A percentile compares a stretch with the other conserved stretches of the same genome.
Conservation (phyloP, 2,888 invertebrate genomes). For the Cyaniris semiargus region DNA sequence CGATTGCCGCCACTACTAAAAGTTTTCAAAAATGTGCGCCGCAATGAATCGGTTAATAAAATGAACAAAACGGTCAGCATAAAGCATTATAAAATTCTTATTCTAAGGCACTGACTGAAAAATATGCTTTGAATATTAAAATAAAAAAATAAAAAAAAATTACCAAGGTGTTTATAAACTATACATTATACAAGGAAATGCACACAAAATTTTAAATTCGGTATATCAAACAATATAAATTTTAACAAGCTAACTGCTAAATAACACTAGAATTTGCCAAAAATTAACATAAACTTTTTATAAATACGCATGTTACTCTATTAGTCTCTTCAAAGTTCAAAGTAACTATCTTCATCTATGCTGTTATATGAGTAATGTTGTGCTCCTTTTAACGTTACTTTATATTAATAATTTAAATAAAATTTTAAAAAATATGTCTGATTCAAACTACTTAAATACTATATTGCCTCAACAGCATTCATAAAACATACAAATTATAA, state of each 20-base stretch:
- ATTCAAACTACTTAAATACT: neutral
- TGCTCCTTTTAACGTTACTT: neutral
- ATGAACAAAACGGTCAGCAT: conserved; percentile 61
- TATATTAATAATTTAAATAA: neutral
- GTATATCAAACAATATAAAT: conserved; percentile 46
- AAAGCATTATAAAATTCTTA: conserved; percentile 61
- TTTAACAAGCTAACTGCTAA: conserved; percentile 8
- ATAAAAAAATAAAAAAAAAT: neutral
- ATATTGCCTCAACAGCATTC: neutral
- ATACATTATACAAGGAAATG: conserved; percentile 48
- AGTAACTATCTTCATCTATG: neutral
- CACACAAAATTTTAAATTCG: conserved; percentile 59
- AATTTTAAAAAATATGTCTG: neutral
- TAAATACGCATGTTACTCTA: conserved; percentile 15
- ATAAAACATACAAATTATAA: neutral
- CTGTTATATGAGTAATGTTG: neutral
- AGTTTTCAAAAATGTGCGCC: too few species aligned
- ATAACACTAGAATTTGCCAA: conserved; percentile 21
- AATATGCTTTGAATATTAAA: conserved; percentile 37
- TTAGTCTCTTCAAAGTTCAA: conserved; percentile 22
- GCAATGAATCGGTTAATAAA: too few species aligned
- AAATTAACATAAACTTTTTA: conserved; percentile 23
- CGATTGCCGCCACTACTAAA: too few species aligned
- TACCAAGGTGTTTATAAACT: conserved; percentile 48
- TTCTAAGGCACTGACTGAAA: conserved; percentile 75